These are phyloP conservation scores for Apaloderma vittatum DNA, from an alignment of 2,113 vertebrate species.

Conservation along the genomic window DNA sequence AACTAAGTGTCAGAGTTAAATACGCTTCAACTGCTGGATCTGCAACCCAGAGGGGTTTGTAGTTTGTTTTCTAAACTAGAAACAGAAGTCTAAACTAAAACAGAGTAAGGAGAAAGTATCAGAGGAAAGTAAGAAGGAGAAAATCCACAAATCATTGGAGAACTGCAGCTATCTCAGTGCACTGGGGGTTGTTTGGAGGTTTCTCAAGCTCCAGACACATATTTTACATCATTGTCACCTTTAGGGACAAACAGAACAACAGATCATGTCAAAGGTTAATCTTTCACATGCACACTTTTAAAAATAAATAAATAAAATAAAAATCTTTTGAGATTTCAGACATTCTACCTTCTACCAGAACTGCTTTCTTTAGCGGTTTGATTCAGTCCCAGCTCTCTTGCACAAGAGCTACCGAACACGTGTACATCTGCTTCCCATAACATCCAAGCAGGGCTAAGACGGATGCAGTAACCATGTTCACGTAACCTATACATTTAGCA, in stretches of 20 bases:
- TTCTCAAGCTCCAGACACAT: background rate
- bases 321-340: background rate
- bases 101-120: background rate
- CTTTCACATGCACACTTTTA: background rate
- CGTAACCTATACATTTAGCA: background rate
- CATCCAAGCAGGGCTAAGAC: background rate
- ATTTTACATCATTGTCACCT: background rate
- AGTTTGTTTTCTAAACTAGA: background rate
- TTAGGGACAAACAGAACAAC: background rate
- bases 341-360: background rate
- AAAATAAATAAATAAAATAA: background rate
- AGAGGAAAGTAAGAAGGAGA: background rate
- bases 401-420: background rate
- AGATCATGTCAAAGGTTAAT: background rate
- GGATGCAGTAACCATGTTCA: accelerated
- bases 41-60: background rate
- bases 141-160: background rate
- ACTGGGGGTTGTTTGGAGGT: background rate
- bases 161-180: background rate
- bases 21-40: background rate
- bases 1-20: background rate
- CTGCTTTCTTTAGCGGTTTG: background rate
- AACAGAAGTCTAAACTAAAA: background rate
- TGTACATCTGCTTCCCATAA: conserved; percentile 40
- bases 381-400: background rate